Evolutionary conservation across 2,113 vertebrate species (phyloP).

Genomic region (Peromyscus polionotus): DNA sequence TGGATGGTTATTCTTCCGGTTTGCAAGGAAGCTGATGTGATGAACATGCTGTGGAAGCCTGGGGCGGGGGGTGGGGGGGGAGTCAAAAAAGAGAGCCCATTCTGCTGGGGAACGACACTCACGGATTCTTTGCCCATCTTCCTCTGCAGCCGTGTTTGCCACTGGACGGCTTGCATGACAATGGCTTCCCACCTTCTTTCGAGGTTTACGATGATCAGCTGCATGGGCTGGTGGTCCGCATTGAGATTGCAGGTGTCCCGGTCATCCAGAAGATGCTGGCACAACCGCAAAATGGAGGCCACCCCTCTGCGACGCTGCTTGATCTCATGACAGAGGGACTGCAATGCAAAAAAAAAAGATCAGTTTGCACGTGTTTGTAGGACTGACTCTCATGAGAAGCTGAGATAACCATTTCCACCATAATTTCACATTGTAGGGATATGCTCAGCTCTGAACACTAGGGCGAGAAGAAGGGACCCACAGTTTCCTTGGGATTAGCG

Average conservation of each 20-base stretch:
- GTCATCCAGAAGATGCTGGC: constrained; percentile 95
- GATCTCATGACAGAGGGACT: constrained; percentile 95
- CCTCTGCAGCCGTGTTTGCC: constrained; percentile 94
- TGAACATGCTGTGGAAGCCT: constrained; percentile 37
- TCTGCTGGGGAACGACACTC: constrained; percentile 74
- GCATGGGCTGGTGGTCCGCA: constrained; percentile 94
- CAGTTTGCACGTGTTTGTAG: background rate
- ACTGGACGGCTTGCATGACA: constrained; percentile 98
- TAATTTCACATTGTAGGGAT: constrained; percentile 49
- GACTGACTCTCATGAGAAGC: background rate
- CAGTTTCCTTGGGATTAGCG: constrained; percentile 61
- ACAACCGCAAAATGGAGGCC: constrained; percentile 94
- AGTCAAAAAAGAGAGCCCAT: constrained; percentile 46
- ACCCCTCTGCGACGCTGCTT: constrained; percentile 93
- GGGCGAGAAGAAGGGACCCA: background rate
- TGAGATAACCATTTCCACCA: constrained; percentile 3
- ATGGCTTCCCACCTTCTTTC: constrained; percentile 99
- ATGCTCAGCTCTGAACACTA: background rate
- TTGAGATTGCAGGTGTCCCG: constrained; percentile 92
- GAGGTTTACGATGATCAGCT: constrained; percentile 96
- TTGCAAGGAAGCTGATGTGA: constrained; percentile 27
- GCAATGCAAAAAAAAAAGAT: constrained; percentile 83
- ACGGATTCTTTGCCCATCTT: constrained; percentile 92
- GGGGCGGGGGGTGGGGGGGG: background rate
- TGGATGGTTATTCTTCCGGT: constrained; percentile 50